Evolutionary conservation across 2,888 invertebrate genomes (phyloP).

Genomic region (Cartodere bifasciata): DNA sequence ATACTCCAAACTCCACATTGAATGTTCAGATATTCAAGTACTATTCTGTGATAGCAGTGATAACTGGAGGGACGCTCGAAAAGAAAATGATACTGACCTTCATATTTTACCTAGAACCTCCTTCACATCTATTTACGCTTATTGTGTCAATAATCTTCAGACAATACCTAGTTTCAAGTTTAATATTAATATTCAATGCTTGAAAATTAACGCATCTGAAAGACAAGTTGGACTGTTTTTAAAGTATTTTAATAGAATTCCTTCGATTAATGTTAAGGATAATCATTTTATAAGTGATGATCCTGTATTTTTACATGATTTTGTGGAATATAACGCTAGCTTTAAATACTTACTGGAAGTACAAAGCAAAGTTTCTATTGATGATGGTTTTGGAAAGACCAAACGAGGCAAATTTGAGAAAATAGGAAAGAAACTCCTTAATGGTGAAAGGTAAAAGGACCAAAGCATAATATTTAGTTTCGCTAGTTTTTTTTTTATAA

Average conservation of each 20-base stretch:
- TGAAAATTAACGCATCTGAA: conserved; percentile 67
- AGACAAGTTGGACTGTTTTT: conserved; percentile 51
- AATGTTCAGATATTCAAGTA: conserved; percentile 54
- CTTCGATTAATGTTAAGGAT: neutral
- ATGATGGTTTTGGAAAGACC: conserved; percentile 11
- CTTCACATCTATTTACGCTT: conserved; percentile 28
- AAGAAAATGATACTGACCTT: conserved; percentile 57
- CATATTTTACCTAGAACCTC: conserved; percentile 58
- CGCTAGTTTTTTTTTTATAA: neutral
- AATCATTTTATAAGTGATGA: neutral
- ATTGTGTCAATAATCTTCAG: conserved; percentile 24
- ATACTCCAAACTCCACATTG: conserved; percentile 63
- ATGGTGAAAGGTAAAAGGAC: conserved; percentile 15
- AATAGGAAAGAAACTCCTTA: no score
- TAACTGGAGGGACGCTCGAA: conserved; percentile 60
- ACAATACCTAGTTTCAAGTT: conserved; percentile 56
- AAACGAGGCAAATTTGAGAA: conserved; percentile 12
- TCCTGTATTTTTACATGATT: neutral
- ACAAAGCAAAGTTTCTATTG: conserved; percentile 14
- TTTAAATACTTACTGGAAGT: conserved; percentile 18
- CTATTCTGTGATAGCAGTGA: conserved; percentile 49
- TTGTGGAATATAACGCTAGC: neutral
- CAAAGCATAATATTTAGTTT: conserved; percentile 15
- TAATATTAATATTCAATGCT: conserved; percentile 54
- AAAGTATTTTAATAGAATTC: conserved; percentile 39